Percentiles rank a stretch among this genome's conserved stretches.
Evolutionary conservation across 2,113 vertebrate genomes (phyloP).

Genomic region (Oreochromis niloticus): DNA sequence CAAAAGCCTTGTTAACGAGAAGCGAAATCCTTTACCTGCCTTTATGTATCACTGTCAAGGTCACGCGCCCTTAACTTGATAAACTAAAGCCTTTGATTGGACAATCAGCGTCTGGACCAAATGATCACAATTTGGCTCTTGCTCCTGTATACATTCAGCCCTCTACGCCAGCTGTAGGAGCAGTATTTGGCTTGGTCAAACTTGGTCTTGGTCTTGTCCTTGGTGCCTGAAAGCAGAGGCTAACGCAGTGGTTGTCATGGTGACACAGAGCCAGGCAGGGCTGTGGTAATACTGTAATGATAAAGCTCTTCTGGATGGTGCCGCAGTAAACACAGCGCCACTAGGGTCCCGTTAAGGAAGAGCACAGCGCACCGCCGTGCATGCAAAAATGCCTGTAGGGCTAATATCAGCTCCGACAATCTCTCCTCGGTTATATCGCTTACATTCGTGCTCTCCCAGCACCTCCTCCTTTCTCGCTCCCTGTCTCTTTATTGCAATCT

Average conservation of each 20-base stretch:
- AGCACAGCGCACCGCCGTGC: constrained; percentile 29
- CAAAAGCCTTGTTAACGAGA: background rate
- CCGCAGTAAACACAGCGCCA: constrained; percentile 67
- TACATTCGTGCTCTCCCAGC: constrained; percentile 24
- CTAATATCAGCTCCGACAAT: constrained; percentile 44
- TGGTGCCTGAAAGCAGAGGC: constrained; percentile 69
- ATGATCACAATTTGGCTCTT: background rate
- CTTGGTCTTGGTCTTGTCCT: constrained; percentile 67
- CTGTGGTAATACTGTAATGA: constrained; percentile 71
- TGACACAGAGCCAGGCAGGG: constrained; percentile 69
- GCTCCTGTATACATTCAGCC: constrained; percentile 19
- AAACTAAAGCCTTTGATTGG: background rate
- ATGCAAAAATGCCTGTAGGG: constrained; percentile 46
- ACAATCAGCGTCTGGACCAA: background rate
- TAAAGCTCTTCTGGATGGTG: constrained; percentile 67
- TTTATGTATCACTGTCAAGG: constrained; percentile 32
- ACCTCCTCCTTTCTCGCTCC: constrained; percentile 22
- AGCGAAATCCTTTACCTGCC: background rate
- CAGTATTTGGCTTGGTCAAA: constrained; percentile 61
- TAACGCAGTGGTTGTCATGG: constrained; percentile 72
- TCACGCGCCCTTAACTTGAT: constrained; percentile 3
- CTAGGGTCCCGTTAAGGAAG: constrained; percentile 65
- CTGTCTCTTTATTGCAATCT: constrained; percentile 10
- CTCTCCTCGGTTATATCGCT: constrained; percentile 34
- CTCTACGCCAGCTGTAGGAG: constrained; percentile 37